Base-by-base conservation (phyloP, 2,888 invertebrate genomes). In the Entomobrya proxima region DNA sequence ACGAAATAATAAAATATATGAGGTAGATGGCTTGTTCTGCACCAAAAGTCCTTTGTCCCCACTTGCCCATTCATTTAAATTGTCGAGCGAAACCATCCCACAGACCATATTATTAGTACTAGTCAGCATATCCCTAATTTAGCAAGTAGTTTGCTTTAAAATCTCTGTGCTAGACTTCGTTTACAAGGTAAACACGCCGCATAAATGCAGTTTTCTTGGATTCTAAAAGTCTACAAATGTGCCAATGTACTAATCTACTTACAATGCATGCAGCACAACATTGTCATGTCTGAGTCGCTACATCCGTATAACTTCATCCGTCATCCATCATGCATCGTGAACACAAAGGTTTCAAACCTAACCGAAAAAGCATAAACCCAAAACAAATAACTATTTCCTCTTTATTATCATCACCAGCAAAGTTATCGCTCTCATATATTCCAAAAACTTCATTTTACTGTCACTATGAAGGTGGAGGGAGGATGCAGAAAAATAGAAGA, bases 341-440 rank as follows among this genome's bases (percentile, higher is more conserved):
- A 50, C 72, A 47, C 72, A 47, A 69, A 72, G 30, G 15, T 67
- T 79, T 50, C 35, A 13, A 72, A 75, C n/a, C 67, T 72, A 35
- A 50, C 74, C 75, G 74, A 82, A 67, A 83, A 76, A 77, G 27
- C 47, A 35, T 82, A 72, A 69, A 44, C 77, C 72, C 69, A 77
- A 84, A 77, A 69, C 77, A 84, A 84, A 84, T 78, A 77, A 55
- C 84, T 32, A 84, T 84, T 84, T 77, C 77, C 82, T 69, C 67
- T 55, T 27, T 47, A 47, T 69, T 76, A 82, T 58, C 61, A 75
- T 15, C 67, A 18, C 58, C 75, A 24, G 32, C 44, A 30, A 72
- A 37, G 40, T 13, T 40, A 67, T 2, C n/a, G n/a, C 67, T 67
- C 67, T 35, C 64, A 7, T 61, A 4, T 58, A 30, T 40, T 24